Evolutionary conservation across 1,140 invertebrate species (phyloP).

Genomic region (Aphelenchoides fujianensis): DNA sequence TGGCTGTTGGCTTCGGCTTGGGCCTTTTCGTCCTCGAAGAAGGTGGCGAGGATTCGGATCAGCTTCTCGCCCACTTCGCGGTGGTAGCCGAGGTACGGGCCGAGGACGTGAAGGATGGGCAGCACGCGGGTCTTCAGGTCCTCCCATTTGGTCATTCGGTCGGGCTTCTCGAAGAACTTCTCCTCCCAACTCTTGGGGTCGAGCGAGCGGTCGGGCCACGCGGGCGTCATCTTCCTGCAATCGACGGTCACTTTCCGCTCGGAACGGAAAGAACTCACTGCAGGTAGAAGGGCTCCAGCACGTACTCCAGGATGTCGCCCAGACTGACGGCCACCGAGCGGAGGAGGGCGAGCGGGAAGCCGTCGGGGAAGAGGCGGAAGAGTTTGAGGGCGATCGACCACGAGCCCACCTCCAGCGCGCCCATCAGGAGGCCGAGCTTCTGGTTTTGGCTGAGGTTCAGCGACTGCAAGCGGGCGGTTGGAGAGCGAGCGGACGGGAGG

Average conservation of each 20-base stretch:
- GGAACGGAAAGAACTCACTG: conserved; percentile 67
- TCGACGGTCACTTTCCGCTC: conserved; percentile 5
- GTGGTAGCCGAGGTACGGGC: conserved; percentile 81
- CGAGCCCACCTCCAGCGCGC: conserved; percentile 79
- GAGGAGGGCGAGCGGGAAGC: conserved; percentile 69
- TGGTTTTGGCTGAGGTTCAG: conserved; percentile 71
- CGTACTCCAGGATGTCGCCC: conserved; percentile 76
- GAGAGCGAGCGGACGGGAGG: too few relatives aligned
- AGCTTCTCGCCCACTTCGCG: conserved; percentile 72
- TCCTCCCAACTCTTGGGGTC: background rate
- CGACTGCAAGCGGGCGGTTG: too few relatives aligned
- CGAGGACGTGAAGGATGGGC: conserved; percentile 81
- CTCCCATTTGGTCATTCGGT: conserved; percentile 56
- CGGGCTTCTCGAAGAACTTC: conserved; percentile 24
- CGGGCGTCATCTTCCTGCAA: conserved; percentile 29
- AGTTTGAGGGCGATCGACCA: conserved; percentile 80
- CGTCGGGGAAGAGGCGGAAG: conserved; percentile 77
- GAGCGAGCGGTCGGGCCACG: background rate
- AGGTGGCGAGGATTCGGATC: conserved; percentile 75
- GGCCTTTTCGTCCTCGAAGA: conserved; percentile 68
- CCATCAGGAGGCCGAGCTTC: conserved; percentile 86
- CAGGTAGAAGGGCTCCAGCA: conserved; percentile 83
- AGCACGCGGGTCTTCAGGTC: conserved; percentile 76
- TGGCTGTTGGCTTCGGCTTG: conserved; percentile 5
- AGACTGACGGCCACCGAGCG: conserved; percentile 76